A percentile compares a stretch with the other conserved stretches of the same genome.
phyloP scores from a whole-genome alignment of 1,140 invertebrate species.

The Drosophila nikananu region DNA sequence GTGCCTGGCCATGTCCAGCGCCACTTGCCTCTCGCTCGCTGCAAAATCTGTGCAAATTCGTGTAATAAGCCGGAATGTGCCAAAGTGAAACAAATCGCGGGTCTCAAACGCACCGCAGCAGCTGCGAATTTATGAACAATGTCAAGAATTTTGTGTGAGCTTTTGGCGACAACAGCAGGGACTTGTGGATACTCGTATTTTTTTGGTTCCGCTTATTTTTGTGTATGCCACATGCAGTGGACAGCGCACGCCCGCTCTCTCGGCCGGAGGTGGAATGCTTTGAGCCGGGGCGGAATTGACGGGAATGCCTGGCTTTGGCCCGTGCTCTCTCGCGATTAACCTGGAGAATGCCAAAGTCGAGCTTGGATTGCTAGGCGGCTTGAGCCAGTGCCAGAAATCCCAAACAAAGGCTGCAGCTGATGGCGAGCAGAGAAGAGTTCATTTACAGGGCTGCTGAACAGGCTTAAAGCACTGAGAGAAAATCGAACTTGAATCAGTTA shows the following conservation, averaged over 20 bases:
- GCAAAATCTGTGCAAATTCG: conserved; percentile 40
- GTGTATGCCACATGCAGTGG: conserved; percentile 52
- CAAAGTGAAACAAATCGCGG: conserved; percentile 20
- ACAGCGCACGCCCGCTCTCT: conserved; percentile 28
- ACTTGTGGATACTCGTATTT: conserved; percentile 24
- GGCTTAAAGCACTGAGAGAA: not conserved
- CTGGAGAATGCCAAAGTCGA: conserved; percentile 58
- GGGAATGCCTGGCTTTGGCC: conserved; percentile 33
- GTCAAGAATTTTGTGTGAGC: conserved; percentile 50
- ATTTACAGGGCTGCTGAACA: conserved; percentile 15
- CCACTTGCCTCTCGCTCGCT: conserved; percentile 7
- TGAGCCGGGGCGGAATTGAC: conserved; percentile 35
- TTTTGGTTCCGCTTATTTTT: conserved; percentile 18
- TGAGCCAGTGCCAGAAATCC: conserved; percentile 14
- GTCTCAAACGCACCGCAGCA: conserved; percentile 44
- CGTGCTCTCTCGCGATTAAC: conserved; percentile 27
- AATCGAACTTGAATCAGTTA: not conserved
- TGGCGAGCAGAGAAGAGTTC: conserved; percentile 34
- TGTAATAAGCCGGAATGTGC: conserved; percentile 46
- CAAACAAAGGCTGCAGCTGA: conserved; percentile 18
- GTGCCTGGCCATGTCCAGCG: conserved; percentile 54
- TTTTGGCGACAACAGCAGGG: conserved; percentile 32
- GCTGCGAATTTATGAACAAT: conserved; percentile 28
- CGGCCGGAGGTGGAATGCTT: conserved; percentile 38
- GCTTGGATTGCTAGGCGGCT: conserved; percentile 20